Conservation (phyloP, 2,113 vertebrate species). For the Glaucidium brasilianum region DNA sequence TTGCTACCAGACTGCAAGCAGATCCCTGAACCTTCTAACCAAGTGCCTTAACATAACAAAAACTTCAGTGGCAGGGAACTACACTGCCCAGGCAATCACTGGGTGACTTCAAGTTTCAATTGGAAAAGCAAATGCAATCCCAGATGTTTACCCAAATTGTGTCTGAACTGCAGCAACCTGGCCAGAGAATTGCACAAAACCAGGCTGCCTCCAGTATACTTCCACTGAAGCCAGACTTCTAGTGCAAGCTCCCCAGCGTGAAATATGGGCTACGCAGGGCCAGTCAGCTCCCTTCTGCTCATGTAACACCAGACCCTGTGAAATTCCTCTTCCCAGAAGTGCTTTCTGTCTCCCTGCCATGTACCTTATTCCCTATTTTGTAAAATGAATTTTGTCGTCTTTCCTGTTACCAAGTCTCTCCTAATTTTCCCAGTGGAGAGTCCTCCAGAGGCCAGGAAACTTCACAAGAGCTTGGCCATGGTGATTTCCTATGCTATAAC, state of each 20-base stretch:
- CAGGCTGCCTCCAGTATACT: neutral
- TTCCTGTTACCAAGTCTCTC: neutral
- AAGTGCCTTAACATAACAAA: neutral
- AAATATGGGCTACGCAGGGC: neutral
- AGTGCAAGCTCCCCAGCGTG: neutral
- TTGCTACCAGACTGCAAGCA: neutral
- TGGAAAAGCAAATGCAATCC: neutral
- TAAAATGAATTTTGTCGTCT: neutral
- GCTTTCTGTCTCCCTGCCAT: neutral
- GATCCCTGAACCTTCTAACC: neutral
- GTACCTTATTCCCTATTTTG: neutral
- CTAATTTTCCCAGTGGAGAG: neutral
- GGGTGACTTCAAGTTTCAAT: neutral
- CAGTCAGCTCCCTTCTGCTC: neutral
- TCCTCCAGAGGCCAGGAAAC: constrained; percentile 26
- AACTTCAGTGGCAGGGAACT: neutral
- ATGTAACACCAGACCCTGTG: neutral
- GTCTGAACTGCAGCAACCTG: neutral
- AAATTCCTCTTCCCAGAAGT: neutral
- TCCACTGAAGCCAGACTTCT: neutral
- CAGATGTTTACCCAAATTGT: neutral
- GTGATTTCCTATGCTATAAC: neutral
- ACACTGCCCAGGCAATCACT: neutral
- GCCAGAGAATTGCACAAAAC: neutral
- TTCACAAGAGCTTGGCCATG: neutral